These are phyloP conservation scores for Diploscapter pachys DNA, from an alignment of 1,140 invertebrate species.

Conservation along the genomic window DNA sequence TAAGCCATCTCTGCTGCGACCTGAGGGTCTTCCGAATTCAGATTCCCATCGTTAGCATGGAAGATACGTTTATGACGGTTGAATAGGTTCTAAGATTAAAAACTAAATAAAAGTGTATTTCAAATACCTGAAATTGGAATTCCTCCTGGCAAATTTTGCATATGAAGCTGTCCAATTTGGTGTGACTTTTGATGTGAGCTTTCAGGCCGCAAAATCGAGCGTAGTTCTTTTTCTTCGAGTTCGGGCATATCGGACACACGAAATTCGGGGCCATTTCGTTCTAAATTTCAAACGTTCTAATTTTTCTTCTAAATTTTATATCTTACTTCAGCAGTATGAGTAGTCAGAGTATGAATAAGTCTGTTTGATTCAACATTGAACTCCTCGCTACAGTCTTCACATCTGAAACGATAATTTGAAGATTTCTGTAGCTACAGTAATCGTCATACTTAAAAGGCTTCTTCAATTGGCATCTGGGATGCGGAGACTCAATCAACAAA, in stretches of 20 bases:
- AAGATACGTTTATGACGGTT: conserved; percentile 10
- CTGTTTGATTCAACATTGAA: conserved; percentile 3
- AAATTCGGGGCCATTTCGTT: too few species aligned
- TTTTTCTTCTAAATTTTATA: conserved; percentile 1
- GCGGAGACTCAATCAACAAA: too few species aligned
- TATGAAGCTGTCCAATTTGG: not conserved
- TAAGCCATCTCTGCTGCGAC: not conserved
- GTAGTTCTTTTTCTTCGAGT: conserved; percentile 14
- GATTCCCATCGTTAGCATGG: not conserved
- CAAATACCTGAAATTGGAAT: conserved; percentile 14
- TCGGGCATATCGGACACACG: too few species aligned
- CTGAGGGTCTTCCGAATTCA: conserved; percentile 9
- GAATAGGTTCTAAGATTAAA: conserved; percentile 7
- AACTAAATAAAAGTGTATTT: not conserved
- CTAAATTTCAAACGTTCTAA: not conserved
- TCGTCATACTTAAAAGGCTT: too few species aligned
- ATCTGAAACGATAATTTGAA: not conserved
- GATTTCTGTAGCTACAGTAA: too few species aligned
- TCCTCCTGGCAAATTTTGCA: conserved; percentile 11
- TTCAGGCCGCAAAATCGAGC: conserved; percentile 15
- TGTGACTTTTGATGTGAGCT: conserved; percentile 24
- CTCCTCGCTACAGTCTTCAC: not conserved
- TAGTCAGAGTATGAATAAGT: not conserved
- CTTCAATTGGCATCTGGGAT: too few species aligned
- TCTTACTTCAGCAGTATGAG: not conserved